phyloP scores from a whole-genome alignment of 2,888 invertebrate species.

The Tetranychus piercei region DNA sequence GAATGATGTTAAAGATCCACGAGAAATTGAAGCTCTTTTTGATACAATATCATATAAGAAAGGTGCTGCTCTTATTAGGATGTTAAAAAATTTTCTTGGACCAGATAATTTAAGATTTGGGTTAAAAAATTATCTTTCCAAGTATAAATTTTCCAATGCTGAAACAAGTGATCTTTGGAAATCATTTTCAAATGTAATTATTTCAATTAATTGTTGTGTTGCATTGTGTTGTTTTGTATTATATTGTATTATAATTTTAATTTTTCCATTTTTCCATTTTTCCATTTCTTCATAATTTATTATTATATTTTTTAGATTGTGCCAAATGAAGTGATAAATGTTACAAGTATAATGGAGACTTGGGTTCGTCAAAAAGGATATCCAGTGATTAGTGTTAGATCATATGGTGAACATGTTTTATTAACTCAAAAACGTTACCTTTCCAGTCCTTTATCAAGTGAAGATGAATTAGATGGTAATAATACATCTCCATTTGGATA shows the following conservation, averaged over 20 bases:
- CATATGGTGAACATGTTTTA: constrained; percentile 34
- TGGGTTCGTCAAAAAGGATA: constrained; percentile 79
- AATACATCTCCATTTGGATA: constrained; percentile 38
- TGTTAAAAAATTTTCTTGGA: constrained; percentile 50
- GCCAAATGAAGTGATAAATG: constrained; percentile 21
- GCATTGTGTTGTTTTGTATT: too few species aligned
- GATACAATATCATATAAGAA: constrained; percentile 57
- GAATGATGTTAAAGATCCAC: constrained; percentile 45
- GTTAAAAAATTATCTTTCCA: constrained; percentile 42
- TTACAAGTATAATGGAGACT: constrained; percentile 50
- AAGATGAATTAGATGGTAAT: constrained; percentile 22
- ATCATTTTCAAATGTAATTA: constrained; percentile 45
- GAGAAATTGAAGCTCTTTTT: constrained; percentile 52
- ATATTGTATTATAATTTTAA: too few species aligned
- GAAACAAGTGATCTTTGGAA: constrained; percentile 66
- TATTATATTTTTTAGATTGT: background rate
- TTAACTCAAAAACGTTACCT: constrained; percentile 58
- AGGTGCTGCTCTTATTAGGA: constrained; percentile 52
- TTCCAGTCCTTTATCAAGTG: constrained; percentile 39
- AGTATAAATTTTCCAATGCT: constrained; percentile 50
- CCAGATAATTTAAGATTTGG: constrained; percentile 46
- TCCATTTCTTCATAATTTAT: too few species aligned
- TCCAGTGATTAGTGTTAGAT: constrained; percentile 49
- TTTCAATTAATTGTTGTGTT: too few species aligned
- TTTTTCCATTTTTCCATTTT: too few species aligned